Base-by-base conservation (phyloP, 92 coral and sea anemone species). In the Metridium senile region DNA sequence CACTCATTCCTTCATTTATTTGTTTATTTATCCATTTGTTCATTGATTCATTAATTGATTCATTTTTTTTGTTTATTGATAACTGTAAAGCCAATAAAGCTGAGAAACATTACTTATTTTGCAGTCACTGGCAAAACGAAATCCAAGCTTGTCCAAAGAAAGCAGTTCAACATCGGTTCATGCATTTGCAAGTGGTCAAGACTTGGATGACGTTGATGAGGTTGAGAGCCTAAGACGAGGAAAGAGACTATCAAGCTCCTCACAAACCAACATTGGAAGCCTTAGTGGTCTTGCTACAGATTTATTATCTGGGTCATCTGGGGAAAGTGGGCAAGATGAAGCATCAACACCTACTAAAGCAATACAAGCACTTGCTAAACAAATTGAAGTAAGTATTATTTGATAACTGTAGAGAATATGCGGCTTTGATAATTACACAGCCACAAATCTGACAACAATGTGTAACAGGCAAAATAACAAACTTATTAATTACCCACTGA, bases 91-190 rank as follows among this genome's bases (percentile, higher is more conserved):
- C n/a, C n/a, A n/a, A n/a, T n/a, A n/a, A n/a, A n/a, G n/a, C n/a
- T n/a, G n/a, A n/a, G n/a, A n/a, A n/a, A n/a, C n/a, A n/a, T n/a
- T n/a, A n/a, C n/a, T n/a, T 57, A 20, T 74, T 2, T 63, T 77
- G 35, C 75, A 95, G 99, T 97, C 99, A 11, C 72, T 95, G 59
- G 89, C 82, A 18, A 95, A 95, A 49, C 99, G 99, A 33, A 84
- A 79, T 27, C 90, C 93, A 0, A 85, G 91, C 35, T 75, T 81
- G 45, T 73, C 88, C 13, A 89, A 77, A 46, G 90, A 72, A 26
- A 71, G 82, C 22, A 82, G 81, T 33, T 81, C 86, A 58, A 63
- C 85, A 23, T 73, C 93, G 2, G 70, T 93, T 33, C 80, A 93
- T 32, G 94, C 97, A 25, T 91, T 91, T 82, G 97, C 93, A 19